Percentiles rank a stretch among this genome's conserved stretches.
These are phyloP conservation scores for Corythoichthys intestinalis DNA, from an alignment of 2,113 vertebrate genomes.

Conservation along the genomic window DNA sequence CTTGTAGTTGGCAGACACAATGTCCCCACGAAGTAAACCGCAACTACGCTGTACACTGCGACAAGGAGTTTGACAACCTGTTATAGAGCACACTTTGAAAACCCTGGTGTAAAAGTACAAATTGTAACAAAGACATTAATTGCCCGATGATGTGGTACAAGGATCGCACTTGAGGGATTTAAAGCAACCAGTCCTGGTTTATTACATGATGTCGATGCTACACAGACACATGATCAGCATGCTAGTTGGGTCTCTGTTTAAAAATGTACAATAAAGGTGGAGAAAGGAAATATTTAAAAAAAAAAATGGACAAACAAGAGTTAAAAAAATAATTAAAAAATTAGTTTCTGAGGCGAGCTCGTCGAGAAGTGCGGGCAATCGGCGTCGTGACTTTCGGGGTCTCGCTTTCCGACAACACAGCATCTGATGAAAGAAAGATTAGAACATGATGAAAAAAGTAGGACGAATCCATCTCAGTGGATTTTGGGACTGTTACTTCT, in stretches of 20 bases:
- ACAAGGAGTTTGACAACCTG: not conserved
- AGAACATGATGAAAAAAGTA: not conserved
- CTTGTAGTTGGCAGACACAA: no score
- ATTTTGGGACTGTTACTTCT: constrained; percentile 8
- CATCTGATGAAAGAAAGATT: constrained; percentile 48
- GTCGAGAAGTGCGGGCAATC: constrained; percentile 79
- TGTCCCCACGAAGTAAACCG: no score
- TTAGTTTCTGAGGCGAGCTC: constrained; percentile 71
- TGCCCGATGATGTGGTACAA: not conserved
- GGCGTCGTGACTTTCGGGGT: constrained; percentile 90
- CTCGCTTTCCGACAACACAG: constrained; percentile 82
- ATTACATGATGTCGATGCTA: constrained; percentile 30
- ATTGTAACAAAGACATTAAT: constrained; percentile 23
- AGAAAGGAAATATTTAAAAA: not conserved
- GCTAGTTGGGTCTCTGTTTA: not conserved
- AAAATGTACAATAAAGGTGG: constrained; percentile 8
- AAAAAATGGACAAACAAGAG: constrained; percentile 1
- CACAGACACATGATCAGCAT: not conserved
- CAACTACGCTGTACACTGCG: no score
- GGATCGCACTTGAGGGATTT: not conserved
- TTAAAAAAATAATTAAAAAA: constrained; percentile 1
- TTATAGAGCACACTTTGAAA: not conserved
- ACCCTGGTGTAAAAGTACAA: not conserved
- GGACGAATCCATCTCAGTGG: not conserved
- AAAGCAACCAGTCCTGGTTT: constrained; percentile 24